Percentiles rank a stretch among this genome's conserved stretches.
Evolutionary conservation across 2,888 invertebrate genomes (phyloP).

Genomic region (Tetranychus piercei): DNA sequence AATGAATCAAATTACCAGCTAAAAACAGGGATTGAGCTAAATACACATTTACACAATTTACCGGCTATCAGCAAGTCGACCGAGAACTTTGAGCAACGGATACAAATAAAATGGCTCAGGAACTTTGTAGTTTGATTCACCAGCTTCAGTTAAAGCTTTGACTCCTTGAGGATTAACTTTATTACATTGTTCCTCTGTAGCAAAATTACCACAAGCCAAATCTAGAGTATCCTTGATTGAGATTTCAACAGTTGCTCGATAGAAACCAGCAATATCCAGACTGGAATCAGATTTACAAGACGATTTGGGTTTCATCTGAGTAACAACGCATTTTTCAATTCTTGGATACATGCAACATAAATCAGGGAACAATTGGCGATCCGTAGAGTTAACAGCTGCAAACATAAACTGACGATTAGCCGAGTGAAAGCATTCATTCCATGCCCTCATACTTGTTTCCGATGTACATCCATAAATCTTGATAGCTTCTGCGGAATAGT

Average conservation of each 20-base stretch:
- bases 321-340: not conserved
- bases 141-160: not conserved
- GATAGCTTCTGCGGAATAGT: not conserved
- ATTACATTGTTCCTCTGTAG: not conserved
- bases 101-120: not conserved
- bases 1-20: not conserved
- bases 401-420: not conserved
- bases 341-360: not conserved
- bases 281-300: not conserved
- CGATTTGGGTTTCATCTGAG: not conserved
- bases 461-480: not conserved
- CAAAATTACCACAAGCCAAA: not conserved
- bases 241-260: not conserved
- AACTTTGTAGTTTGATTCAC: not conserved
- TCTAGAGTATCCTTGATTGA: not conserved
- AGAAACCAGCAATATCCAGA: not conserved
- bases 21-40: not conserved
- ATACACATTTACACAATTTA: not conserved
- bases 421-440: not conserved
- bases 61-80: not conserved
- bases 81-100: not conserved
- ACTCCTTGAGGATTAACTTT: not conserved
- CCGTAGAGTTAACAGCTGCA: not conserved
- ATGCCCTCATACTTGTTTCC: not conserved
- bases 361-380: not conserved